Evolutionary conservation across 2,888 invertebrate genomes (phyloP).

Genomic region (Auanema freiburgensis): DNA sequence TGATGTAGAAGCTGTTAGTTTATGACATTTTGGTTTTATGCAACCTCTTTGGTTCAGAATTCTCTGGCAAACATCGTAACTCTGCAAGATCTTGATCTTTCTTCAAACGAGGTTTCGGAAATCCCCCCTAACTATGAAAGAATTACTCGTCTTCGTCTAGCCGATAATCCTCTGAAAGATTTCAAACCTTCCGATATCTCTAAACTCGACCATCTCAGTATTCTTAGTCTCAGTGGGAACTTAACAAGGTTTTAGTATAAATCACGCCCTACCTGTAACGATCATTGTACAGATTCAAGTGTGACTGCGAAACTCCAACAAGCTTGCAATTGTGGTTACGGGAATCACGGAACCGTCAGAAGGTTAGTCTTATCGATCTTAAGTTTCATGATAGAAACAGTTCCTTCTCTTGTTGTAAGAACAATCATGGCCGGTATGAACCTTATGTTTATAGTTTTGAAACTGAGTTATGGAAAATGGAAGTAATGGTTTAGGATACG

Average conservation of each 20-base stretch:
- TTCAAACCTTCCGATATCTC: not conserved
- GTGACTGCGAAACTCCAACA: too few species aligned
- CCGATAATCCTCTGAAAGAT: slow-evolving; percentile 17
- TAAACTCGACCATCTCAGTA: slow-evolving; percentile 7
- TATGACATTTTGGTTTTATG: not conserved
- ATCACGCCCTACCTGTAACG: too few species aligned
- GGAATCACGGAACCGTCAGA: too few species aligned
- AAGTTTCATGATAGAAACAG: too few species aligned
- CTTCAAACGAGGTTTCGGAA: slow-evolving; percentile 8
- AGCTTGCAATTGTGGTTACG: too few species aligned
- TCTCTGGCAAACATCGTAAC: slow-evolving; percentile 6
- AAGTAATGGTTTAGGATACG: not conserved
- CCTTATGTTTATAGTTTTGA: slow-evolving; percentile 1
- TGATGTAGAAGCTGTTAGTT: slow-evolving; percentile 29
- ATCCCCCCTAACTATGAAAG: slow-evolving; percentile 3
- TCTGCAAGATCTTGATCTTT: slow-evolving; percentile 13
- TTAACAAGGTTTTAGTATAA: slow-evolving; percentile 5
- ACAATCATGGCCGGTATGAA: too few species aligned
- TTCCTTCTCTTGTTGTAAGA: too few species aligned
- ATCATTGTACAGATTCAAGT: too few species aligned
- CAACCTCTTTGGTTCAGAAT: not conserved
- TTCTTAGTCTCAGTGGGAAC: slow-evolving; percentile 13
- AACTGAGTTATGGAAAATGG: not conserved
- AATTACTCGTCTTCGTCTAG: slow-evolving; percentile 14
- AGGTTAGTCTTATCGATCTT: too few species aligned